A percentile compares a stretch with the other conserved stretches of the same genome.
Conservation (phyloP, 2,797 vertebrate species). For the Intellagama lesueurii region DNA sequence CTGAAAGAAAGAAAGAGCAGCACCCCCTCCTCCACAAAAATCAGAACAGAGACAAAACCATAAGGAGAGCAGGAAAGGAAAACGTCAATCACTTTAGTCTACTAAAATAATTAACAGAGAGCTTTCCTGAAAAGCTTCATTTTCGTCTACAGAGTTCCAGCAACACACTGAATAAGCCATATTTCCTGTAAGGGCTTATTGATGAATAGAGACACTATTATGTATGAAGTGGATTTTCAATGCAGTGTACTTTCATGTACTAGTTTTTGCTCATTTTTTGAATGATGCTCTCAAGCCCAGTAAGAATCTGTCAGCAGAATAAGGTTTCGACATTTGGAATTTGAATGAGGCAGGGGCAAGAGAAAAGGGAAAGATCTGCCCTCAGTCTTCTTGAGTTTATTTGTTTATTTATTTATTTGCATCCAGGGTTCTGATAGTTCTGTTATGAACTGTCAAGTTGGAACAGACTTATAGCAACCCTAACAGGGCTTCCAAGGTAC, state of each 20-base stretch:
- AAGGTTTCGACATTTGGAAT: background rate
- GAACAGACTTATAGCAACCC: too few relatives aligned
- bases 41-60: background rate
- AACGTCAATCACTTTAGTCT: background rate
- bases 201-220: background rate
- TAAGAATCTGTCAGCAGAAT: background rate
- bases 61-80: background rate
- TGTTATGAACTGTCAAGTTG: too few relatives aligned
- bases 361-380: background rate
- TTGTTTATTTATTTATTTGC: too few relatives aligned
- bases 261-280: background rate
- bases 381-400: too few relatives aligned
- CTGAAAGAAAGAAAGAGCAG: background rate
- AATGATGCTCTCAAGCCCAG: background rate
- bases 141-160: background rate
- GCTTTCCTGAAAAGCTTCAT: background rate
- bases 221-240: background rate
- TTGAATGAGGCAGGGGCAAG: too few relatives aligned
- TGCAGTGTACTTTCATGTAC: background rate
- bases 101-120: background rate
- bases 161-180: background rate
- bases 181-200: background rate
- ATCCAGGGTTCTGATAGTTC: too few relatives aligned
- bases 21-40: background rate
- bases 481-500: too few relatives aligned